Evolutionary conservation across 2,888 invertebrate species (phyloP).

Genomic region (Torymus texanus): DNA sequence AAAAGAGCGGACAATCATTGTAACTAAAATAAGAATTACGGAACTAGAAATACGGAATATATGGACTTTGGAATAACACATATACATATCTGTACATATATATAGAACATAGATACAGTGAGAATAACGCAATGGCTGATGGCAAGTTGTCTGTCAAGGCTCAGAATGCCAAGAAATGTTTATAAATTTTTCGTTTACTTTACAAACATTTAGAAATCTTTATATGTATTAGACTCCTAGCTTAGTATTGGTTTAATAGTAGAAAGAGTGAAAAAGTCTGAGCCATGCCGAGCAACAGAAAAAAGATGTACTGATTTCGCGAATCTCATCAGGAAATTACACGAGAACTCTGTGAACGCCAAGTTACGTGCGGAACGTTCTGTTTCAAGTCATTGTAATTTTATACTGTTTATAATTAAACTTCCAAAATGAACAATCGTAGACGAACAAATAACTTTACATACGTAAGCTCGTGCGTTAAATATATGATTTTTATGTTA

Average conservation of each 20-base stretch:
- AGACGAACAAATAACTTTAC: constrained; percentile 84
- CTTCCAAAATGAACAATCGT: constrained; percentile 75
- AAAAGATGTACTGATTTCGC: not conserved
- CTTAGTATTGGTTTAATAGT: not conserved
- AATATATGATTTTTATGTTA: constrained; percentile 91
- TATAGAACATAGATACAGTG: too few species aligned
- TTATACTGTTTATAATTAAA: not conserved
- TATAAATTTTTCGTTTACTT: constrained; percentile 13
- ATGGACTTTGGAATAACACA: not conserved
- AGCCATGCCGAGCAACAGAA: constrained; percentile 5
- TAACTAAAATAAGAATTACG: too few species aligned
- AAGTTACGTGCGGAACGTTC: not conserved
- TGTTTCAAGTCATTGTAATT: not conserved
- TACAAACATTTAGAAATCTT: constrained; percentile 5
- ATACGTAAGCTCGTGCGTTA: constrained; percentile 90
- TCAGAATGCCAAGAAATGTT: constrained; percentile 19
- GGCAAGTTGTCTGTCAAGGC: not conserved
- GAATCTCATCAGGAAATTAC: not conserved
- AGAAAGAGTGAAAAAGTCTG: not conserved
- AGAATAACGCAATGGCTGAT: constrained; percentile 30
- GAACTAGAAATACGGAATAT: not conserved
- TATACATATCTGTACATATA: too few species aligned
- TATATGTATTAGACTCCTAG: not conserved
- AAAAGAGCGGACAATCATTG: too few species aligned
- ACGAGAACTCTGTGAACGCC: not conserved